Evolutionary conservation across 2,888 invertebrate species (phyloP), one percentile per base, ranked within the genome.

Genomic region (Graphium colonna): DNA sequence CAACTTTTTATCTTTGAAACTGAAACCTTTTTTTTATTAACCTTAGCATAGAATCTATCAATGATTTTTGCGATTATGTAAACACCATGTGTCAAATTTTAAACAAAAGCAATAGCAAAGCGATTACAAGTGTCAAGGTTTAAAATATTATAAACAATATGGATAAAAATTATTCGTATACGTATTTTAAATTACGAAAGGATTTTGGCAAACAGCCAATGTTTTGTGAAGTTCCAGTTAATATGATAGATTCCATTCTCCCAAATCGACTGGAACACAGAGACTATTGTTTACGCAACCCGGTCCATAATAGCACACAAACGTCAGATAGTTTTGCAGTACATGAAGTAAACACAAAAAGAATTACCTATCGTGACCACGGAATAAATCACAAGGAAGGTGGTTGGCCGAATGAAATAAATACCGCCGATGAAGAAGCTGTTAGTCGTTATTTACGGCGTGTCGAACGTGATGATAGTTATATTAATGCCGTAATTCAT

Each of bases 341-440:
- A 50, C 79, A 85, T 38, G 73, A 82, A 63, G 82, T 92, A 8
- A 94, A 94, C 64, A 94, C 94, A 10, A 69, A 60, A 40, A 90
- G 87, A 58, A 87, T 92, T 28, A 88, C 86, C 45, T 80, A 82
- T 50, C 77, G 80, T 18, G 57, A 69, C 5, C 79, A 80, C 26
- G 94, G 94, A 2, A 87, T 94, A 65, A 91, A 91, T 57, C 95
- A 96, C 69, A 82, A 81, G 10, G 95, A 95, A 78, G 96, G 96
- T 39, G 96, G 95, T 1, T 96, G 95, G 95, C 95, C 95, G 0
- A 94, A 93, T 71, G 95, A 96, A 53, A 79, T 93, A 1, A 88
- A 91, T 55, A 79, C 79, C 56, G 72, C 80, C 41, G 93, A 93
- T 62, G 90, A 93, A 57, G 95, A 96, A 71, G 92, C 93, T 60